phyloP scores from a whole-genome alignment of 2,888 invertebrate species.

The Eupithecia vulgata region DNA sequence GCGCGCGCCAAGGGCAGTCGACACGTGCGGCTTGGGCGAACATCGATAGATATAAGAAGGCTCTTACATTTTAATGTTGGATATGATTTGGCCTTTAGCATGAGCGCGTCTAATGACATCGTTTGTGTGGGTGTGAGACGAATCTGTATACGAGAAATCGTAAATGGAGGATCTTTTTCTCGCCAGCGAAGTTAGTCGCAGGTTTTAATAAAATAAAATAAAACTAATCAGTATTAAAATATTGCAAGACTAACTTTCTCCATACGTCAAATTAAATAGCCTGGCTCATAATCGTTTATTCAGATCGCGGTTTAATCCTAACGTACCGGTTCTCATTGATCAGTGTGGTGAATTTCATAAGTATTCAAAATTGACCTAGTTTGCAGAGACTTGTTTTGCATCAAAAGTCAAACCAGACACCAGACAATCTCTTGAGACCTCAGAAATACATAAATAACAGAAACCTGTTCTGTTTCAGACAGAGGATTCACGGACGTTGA shows the following conservation, averaged over 20 bases:
- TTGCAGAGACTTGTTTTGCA: constrained; percentile 32
- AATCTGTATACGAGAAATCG: constrained; percentile 9
- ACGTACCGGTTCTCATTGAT: background rate
- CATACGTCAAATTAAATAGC: background rate
- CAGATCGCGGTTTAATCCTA: background rate
- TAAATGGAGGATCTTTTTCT: background rate
- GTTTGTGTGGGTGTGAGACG: constrained; percentile 22
- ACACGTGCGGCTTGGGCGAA: constrained; percentile 51
- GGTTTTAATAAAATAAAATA: background rate
- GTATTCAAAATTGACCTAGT: constrained; percentile 25
- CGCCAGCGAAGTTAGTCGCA: background rate
- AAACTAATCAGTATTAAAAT: background rate
- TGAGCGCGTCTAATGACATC: constrained; percentile 33
- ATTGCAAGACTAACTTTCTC: background rate
- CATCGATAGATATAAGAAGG: constrained; percentile 25
- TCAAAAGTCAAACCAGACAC: constrained; percentile 29
- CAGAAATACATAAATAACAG: constrained; percentile 3
- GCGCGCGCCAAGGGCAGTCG: constrained; percentile 62
- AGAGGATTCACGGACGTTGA: no score
- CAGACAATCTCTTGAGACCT: constrained; percentile 17
- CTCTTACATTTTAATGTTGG: constrained; percentile 9
- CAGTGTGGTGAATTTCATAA: constrained; percentile 9
- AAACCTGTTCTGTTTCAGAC: constrained; percentile 11
- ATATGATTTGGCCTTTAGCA: constrained; percentile 32
- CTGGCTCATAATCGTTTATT: background rate